phyloP scores from a whole-genome alignment of 2,888 invertebrate genomes.

The Meteorus colon region DNA sequence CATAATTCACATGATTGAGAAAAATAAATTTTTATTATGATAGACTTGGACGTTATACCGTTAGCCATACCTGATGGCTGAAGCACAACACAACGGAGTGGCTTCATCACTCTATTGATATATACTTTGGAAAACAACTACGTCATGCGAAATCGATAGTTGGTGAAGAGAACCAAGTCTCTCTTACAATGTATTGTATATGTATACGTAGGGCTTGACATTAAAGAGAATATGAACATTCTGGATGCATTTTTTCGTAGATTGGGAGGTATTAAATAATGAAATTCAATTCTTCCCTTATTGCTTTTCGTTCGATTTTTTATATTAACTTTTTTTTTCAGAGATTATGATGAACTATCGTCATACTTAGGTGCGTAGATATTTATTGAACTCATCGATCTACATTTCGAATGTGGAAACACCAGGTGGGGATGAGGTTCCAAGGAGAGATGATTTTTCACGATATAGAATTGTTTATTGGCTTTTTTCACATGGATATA shows the following conservation, averaged over 20 bases:
- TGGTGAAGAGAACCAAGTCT: constrained; percentile 34
- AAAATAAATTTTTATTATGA: constrained; percentile 2
- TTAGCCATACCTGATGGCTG: constrained; percentile 16
- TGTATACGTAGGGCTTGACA: not conserved
- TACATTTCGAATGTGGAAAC: not conserved
- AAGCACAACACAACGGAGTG: constrained; percentile 25
- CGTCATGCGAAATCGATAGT: constrained; percentile 44
- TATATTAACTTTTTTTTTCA: not conserved
- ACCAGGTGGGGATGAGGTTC: not conserved
- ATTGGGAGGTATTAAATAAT: not conserved
- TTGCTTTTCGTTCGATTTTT: not conserved
- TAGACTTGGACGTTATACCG: constrained; percentile 4
- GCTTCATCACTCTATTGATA: constrained; percentile 29
- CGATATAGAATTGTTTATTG: constrained; percentile 24
- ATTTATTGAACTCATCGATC: constrained; percentile 8
- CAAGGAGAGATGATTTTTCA: not conserved
- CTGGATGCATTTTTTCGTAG: not conserved
- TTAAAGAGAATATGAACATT: not conserved
- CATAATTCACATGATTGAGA: constrained; percentile 26
- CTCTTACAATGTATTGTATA: not conserved
- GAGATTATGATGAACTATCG: not conserved
- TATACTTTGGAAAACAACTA: constrained; percentile 43
- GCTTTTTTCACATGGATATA: constrained; percentile 28
- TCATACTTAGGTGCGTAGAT: not conserved
- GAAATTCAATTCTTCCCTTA: not conserved